Evolutionary conservation across 1,140 invertebrate genomes (phyloP).

Genomic region (Drosophila parabipectinata): DNA sequence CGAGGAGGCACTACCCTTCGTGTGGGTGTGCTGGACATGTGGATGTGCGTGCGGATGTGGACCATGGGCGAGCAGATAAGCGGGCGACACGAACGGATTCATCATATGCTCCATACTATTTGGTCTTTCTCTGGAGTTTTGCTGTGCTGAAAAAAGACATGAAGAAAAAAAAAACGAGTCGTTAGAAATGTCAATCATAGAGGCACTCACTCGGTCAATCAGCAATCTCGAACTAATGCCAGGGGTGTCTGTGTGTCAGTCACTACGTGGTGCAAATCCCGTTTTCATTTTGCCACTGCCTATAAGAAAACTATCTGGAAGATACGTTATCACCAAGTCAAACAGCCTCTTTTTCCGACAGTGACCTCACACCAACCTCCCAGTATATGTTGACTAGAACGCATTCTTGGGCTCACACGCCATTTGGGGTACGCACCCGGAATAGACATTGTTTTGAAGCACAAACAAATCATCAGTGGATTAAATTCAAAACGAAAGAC

Average conservation of each 20-base stretch:
- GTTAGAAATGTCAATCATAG: slow-evolving; percentile 35
- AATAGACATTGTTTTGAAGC: too few relatives aligned
- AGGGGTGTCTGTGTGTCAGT: background rate
- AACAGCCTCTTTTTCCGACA: background rate
- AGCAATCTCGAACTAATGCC: slow-evolving; percentile 48
- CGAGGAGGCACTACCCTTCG: slow-evolving; percentile 37
- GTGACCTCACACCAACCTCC: background rate
- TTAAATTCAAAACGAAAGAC: too few relatives aligned
- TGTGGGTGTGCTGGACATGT: slow-evolving; percentile 17
- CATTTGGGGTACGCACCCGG: too few relatives aligned
- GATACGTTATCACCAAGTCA: background rate
- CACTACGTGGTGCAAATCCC: too few relatives aligned
- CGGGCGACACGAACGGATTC: slow-evolving; percentile 75
- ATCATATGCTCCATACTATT: slow-evolving; percentile 77
- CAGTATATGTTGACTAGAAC: too few relatives aligned
- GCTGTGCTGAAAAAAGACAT: slow-evolving; percentile 40
- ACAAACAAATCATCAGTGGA: too few relatives aligned
- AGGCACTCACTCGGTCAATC: slow-evolving; percentile 56
- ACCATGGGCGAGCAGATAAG: slow-evolving; percentile 68
- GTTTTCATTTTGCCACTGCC: background rate
- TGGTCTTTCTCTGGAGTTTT: background rate
- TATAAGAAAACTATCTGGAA: background rate
- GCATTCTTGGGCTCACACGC: background rate
- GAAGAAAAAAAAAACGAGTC: slow-evolving; percentile 3
- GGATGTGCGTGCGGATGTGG: slow-evolving; percentile 43